These are phyloP conservation scores for Cerastis leucographa DNA, from an alignment of 2,888 invertebrate genomes.

Conservation along the genomic window DNA sequence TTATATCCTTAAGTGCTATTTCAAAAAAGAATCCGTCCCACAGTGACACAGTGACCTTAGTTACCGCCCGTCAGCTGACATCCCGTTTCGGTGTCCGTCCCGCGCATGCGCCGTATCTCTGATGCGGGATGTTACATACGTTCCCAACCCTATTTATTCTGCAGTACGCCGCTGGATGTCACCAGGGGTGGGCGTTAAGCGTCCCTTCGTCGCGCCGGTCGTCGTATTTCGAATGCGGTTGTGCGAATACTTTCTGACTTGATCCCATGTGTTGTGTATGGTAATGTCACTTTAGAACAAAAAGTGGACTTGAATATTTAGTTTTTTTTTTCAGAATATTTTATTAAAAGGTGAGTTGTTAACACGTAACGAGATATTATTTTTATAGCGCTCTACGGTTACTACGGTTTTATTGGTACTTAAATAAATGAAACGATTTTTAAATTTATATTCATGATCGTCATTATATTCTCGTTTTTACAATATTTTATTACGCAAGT, in stretches of 20 bases:
- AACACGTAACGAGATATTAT: conserved; percentile 35
- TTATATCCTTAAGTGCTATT: conserved; percentile 60
- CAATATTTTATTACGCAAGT: conserved; percentile 38
- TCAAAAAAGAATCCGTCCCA: conserved; percentile 62
- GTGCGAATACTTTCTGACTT: conserved; percentile 60
- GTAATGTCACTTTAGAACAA: conserved; percentile 46
- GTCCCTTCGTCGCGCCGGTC: conserved; percentile 49
- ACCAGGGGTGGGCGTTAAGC: conserved; percentile 70
- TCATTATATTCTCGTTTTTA: conserved; percentile 43
- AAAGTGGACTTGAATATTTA: conserved; percentile 52
- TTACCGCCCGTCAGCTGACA: conserved; percentile 85
- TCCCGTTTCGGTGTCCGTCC: conserved; percentile 72
- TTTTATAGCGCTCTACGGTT: conserved; percentile 38
- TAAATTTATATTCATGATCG: conserved; percentile 57
- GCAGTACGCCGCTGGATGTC: conserved; percentile 79
- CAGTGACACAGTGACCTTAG: conserved; percentile 88
- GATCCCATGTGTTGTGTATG: conserved; percentile 60
- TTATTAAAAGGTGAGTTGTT: conserved; percentile 55
- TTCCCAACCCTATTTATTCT: conserved; percentile 75
- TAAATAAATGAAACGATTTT: conserved; percentile 52
- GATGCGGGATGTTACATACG: conserved; percentile 82
- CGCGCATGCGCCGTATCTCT: conserved; percentile 79
- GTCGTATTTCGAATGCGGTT: conserved; percentile 66
- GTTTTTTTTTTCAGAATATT: conserved; percentile 16
- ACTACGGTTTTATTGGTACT: conserved; percentile 51